Evolutionary conservation across 2,888 invertebrate genomes (phyloP), one percentile per base, ranked within the genome.

Genomic region (Ennomos erosarius): DNA sequence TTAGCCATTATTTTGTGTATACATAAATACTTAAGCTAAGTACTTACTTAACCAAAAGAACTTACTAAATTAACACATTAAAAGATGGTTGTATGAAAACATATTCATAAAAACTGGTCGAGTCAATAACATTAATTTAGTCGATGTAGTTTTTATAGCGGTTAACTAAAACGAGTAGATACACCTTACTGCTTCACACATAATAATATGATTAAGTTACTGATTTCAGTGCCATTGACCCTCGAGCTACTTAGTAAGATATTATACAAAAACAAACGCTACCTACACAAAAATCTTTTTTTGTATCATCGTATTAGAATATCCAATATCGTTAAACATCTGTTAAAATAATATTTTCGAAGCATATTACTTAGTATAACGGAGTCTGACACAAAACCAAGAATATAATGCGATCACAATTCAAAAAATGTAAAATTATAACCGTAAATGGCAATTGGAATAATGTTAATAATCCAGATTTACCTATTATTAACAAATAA

Each of bases 1-100:
- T 90, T 88, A 90, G 88, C 90, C 90, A 86, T 81, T 85, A 53
- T 79, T 70, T 73, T 68, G 74, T 68, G 73, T 73, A 11, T 48
- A 49, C 50, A 40, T 53, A 16, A 2, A 4, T 26, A 26, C 39
- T 39, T 52, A 49, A 47, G 52, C 47, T 44, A 52, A 43, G 40
- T 45, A n/a, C n/a, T n/a, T n/a, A n/a, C n/a, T n/a, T n/a, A 45
- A 26, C n/a, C 44, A 46, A 43, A 38, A 34, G 47, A 26, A 44
- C 35, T 13, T 47, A 16, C 35, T 43, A 34, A 37, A 42, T n/a
- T 26, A 39, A 45, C 35, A n/a, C 37, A 6, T 16, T 33, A 55
- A 51, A 50, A 38, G 43, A 26, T 38, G 12, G 12, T 49, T 40
- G 38, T 12, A 12, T n/a, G n/a, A 47, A 11, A 59, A 49, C 4